Evolutionary conservation across 2,888 invertebrate genomes (phyloP).

Genomic region (Sphaeridia pumilis): DNA sequence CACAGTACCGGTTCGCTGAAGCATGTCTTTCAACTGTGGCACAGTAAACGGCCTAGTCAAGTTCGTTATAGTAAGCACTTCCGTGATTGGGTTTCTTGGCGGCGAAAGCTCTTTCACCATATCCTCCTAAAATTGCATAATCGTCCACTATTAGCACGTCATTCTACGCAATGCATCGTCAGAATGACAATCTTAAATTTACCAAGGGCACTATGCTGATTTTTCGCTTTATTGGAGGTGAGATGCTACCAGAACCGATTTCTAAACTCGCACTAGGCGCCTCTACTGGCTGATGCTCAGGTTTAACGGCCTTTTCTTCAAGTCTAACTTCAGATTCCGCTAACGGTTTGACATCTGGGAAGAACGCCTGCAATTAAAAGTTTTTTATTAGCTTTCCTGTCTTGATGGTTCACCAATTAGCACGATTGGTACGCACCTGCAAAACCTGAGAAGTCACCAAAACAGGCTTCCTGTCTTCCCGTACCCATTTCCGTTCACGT

Average conservation of each 20-base stretch:
- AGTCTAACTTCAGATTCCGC: slow-evolving; percentile 23
- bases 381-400: too few species aligned
- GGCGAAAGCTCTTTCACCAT: slow-evolving; percentile 51
- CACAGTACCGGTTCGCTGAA: slow-evolving; percentile 78
- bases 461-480: slow-evolving; percentile 13
- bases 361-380: slow-evolving; percentile 16
- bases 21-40: slow-evolving; percentile 71
- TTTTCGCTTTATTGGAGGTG: slow-evolving; percentile 20
- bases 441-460: slow-evolving; percentile 25
- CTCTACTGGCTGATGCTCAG: background rate
- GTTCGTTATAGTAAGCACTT: slow-evolving; percentile 73
- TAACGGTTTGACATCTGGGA: slow-evolving; percentile 26
- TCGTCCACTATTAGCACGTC: too few species aligned
- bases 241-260: background rate
- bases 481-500: slow-evolving; percentile 10
- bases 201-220: slow-evolving; percentile 28
- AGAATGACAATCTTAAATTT: too few species aligned
- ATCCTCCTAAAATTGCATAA: slow-evolving; percentile 5
- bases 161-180: too few species aligned
- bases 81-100: slow-evolving; percentile 56
- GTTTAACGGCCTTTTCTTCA: slow-evolving; percentile 15
- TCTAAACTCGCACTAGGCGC: background rate
- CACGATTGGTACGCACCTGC: slow-evolving; percentile 20
- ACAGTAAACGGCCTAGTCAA: slow-evolving; percentile 89
- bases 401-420: too few species aligned